Evolutionary conservation across 2,888 invertebrate species (phyloP).

Genomic region (Apotomis turbidana): DNA sequence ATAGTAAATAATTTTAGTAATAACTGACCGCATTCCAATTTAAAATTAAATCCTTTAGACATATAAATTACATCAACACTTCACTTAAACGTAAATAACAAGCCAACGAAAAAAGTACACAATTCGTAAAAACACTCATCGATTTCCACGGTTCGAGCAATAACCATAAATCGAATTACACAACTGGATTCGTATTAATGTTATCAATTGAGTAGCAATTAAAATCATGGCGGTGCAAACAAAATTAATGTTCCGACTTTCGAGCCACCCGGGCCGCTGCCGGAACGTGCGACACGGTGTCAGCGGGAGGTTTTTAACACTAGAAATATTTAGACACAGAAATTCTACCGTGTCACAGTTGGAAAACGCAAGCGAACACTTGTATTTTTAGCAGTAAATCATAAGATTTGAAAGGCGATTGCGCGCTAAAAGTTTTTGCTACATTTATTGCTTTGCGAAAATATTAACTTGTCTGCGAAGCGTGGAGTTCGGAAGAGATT

Average conservation of each 20-base stretch:
- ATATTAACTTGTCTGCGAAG: conserved; percentile 37
- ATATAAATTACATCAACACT: not conserved
- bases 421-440: conserved; percentile 58
- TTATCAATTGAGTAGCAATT: conserved; percentile 66
- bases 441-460: conserved; percentile 60
- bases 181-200: conserved; percentile 63
- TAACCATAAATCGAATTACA: conserved; percentile 62
- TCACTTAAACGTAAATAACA: not conserved
- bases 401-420: conserved; percentile 67
- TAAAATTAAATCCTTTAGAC: too few relatives aligned
- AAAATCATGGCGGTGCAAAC: conserved; percentile 64
- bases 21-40: too few relatives aligned
- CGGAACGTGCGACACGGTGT: conserved; percentile 27
- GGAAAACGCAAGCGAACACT: conserved; percentile 47
- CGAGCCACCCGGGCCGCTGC: conserved; percentile 37
- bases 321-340: conserved; percentile 44
- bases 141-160: conserved; percentile 60
- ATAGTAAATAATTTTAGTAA: too few relatives aligned
- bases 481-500: conserved; percentile 35
- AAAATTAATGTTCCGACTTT: conserved; percentile 67
- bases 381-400: conserved; percentile 60
- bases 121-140: conserved; percentile 43
- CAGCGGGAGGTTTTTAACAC: conserved; percentile 41
- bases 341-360: conserved; percentile 34
- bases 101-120: conserved; percentile 22